These are phyloP conservation scores for Syngnathus scovelli DNA, from an alignment of 2,113 vertebrate species.

Conservation along the genomic window DNA sequence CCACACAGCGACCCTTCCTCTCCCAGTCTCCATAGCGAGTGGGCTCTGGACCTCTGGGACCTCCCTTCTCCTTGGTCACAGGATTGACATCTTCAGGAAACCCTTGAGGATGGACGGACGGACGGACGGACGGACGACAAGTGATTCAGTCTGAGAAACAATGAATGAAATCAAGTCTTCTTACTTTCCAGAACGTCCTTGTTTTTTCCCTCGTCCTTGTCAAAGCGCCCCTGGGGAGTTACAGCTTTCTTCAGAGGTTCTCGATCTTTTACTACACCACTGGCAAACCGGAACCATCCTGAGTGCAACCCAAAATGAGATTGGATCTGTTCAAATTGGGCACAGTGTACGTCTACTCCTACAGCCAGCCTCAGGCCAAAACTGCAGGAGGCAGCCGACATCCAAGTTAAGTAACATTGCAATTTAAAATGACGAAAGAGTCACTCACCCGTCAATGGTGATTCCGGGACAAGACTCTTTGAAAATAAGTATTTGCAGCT, in stretches of 20 bases:
- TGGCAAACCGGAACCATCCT: constrained; percentile 57
- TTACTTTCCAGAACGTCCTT: constrained; percentile 82
- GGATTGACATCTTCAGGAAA: constrained; percentile 90
- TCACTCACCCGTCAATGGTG: constrained; percentile 43
- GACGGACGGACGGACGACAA: background rate
- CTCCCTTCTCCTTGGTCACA: constrained; percentile 87
- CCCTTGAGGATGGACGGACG: constrained; percentile 59
- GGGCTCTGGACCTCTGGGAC: constrained; percentile 91
- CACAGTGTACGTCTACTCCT: background rate
- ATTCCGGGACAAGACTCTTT: constrained; percentile 8
- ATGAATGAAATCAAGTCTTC: constrained; percentile 16
- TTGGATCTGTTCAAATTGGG: too few species aligned
- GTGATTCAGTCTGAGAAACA: background rate
- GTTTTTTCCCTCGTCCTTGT: constrained; percentile 75
- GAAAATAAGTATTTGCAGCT: constrained; percentile 10
- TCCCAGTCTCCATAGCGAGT: constrained; percentile 98
- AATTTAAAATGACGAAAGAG: background rate
- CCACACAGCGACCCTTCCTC: constrained; percentile 93
- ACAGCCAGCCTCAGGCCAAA: too few species aligned
- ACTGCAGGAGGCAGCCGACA: background rate
- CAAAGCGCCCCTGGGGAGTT: constrained; percentile 85
- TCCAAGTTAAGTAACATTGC: background rate
- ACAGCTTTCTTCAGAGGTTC: constrained; percentile 78
- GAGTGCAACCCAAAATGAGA: background rate
- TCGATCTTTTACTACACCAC: constrained; percentile 55